A percentile compares a stretch with the other conserved stretches of the same genome.
phyloP scores from a whole-genome alignment of 64 coral and sea anemone genomes.

The Dendrophyllia cribrosa region DNA sequence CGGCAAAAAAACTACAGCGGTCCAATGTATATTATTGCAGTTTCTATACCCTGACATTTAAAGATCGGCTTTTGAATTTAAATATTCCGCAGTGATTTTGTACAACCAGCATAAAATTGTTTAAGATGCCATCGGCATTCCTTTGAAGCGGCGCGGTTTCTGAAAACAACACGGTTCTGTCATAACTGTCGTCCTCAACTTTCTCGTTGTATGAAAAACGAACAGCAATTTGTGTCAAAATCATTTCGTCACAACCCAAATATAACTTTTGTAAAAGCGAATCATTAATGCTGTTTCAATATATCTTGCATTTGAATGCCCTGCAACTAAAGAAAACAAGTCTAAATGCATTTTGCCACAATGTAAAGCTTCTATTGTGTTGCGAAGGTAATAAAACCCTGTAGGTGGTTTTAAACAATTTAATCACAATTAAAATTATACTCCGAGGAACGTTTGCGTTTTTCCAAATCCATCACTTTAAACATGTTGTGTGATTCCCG shows the following conservation, averaged over 20 bases:
- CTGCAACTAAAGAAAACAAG: neutral
- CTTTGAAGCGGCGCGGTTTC: neutral
- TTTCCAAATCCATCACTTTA: neutral
- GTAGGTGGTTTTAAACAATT: constrained; percentile 10
- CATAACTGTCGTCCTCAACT: neutral
- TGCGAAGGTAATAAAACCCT: neutral
- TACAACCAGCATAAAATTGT: neutral
- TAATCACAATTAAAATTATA: neutral
- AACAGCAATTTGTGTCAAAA: neutral
- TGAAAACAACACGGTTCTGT: neutral
- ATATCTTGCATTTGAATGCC: neutral
- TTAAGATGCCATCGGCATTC: neutral
- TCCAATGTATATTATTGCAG: neutral
- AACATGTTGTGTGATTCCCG: too few species aligned
- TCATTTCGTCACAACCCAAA: neutral
- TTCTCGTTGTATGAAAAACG: neutral
- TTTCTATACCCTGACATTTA: neutral
- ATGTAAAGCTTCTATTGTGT: neutral
- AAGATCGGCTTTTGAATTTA: neutral
- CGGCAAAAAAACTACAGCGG: neutral
- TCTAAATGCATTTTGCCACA: neutral
- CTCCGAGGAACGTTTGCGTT: neutral
- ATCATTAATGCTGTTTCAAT: neutral
- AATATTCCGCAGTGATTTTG: neutral
- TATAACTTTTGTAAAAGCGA: neutral